Conservation (phyloP, 2,888 invertebrate species). For the Trissoscelio sp. region DNA sequence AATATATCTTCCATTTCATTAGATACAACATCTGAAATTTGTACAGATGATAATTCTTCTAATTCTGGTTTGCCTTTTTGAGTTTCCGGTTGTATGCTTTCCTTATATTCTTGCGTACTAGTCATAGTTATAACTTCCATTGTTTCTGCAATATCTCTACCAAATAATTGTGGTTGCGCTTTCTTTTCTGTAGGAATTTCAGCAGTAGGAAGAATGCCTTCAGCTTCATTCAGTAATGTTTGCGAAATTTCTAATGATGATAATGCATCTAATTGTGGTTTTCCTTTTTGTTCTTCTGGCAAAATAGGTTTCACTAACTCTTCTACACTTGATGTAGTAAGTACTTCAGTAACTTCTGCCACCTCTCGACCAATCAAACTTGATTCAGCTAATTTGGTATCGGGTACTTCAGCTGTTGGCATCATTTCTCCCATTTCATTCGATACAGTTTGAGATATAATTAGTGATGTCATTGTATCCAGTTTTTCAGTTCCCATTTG, state of each 20-base stretch:
- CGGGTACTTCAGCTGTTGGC: constrained; percentile 22
- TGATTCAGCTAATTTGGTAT: constrained; percentile 44
- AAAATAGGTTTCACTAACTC: constrained; percentile 67
- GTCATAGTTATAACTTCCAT: constrained; percentile 77
- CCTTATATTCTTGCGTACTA: constrained; percentile 72
- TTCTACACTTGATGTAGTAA: constrained; percentile 74
- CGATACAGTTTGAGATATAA: constrained; percentile 69
- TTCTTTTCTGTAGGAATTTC: constrained; percentile 61
- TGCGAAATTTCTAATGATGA: constrained; percentile 73
- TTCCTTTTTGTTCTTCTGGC: constrained; percentile 75
- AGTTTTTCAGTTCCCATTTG: constrained; percentile 66
- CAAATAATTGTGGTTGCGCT: constrained; percentile 74
- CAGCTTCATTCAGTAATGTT: constrained; percentile 72
- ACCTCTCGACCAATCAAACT: constrained; percentile 78
- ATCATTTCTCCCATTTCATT: constrained; percentile 48
- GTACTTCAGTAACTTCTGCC: constrained; percentile 80
- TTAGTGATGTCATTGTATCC: constrained; percentile 72
- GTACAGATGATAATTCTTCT: constrained; percentile 68
- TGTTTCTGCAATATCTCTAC: constrained; percentile 78
- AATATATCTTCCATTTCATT: constrained; percentile 71
- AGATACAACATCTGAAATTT: constrained; percentile 66
- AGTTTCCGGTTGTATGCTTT: constrained; percentile 44
- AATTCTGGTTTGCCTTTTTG: constrained; percentile 66
- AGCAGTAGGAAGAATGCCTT: constrained; percentile 66
- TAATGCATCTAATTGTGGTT: constrained; percentile 75